Base-by-base conservation (phyloP, 1,140 invertebrate species). In the Drosophila melanica region DNA sequence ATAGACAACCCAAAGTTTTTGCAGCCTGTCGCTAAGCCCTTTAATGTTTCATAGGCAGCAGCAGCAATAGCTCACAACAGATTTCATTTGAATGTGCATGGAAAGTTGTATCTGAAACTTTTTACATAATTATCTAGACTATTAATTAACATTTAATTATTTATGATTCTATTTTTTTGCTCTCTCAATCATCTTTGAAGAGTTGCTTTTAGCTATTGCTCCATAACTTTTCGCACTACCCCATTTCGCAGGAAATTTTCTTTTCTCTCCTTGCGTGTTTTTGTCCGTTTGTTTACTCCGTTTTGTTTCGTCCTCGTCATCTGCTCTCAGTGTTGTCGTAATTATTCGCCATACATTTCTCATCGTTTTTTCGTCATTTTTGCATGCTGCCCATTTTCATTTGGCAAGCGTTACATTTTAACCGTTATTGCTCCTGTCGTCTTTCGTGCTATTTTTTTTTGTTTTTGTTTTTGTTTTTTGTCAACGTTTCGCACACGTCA, bases 401-500 rank as follows among this genome's bases (percentile, higher is more conserved):
- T 69, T 78, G 75, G 55, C 68, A 64, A 71, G 60, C 45, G 45
- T 57, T 65, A 67, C 77, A 75, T 50, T 71, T 79, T 41, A n/a
- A 53, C 35, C 45, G 64, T 70, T 81, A 64, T 50, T 58, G 65
- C 57, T 62, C 75, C 54, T 65, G 74, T 50, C 53, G 73, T 62
- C 54, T 58, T 44, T 9, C 33, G 33, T 35, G n/a, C n/a, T n/a
- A n/a, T n/a, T n/a, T n/a, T 35, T 35, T 66, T n/a, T 41, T 63
- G 62, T 81, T 3, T 2, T 20, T 20, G 1, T 20, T 20, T 20
- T 20, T 20, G 1, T 20, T 20, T 20, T 20, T 20, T n/a, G n/a
- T n/a, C 45, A 72, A 80, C 78, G 75, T 66, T 77, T 66, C 54
- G 54, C 62, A 60, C 47, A 64, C 72, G 67, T 62, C 80, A 77